Evolutionary conservation across 2,888 invertebrate genomes (phyloP).

Genomic region (Adineta ricciae): DNA sequence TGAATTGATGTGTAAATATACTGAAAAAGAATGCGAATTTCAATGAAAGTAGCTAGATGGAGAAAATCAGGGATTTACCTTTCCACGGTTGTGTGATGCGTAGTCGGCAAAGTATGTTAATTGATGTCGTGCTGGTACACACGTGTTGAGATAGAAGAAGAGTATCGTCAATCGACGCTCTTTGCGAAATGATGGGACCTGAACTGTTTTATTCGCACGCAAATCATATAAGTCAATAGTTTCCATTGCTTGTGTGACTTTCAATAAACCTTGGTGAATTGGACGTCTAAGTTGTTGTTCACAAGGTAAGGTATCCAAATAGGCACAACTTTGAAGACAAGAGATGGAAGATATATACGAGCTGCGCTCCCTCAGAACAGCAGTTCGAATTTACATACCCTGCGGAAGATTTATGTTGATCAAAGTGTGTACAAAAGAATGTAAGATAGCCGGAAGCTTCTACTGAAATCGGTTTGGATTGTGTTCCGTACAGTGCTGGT

Average conservation of each 20-base stretch:
- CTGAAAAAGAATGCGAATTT: not conserved
- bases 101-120: not conserved
- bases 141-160: not conserved
- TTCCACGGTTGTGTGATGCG: not conserved
- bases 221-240: not conserved
- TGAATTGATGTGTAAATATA: not conserved
- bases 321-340: not conserved
- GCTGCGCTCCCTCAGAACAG: too few relatives aligned
- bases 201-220: not conserved
- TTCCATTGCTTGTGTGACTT: not conserved
- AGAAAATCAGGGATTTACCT: not conserved
- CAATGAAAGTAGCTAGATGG: not conserved
- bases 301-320: not conserved
- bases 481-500: not conserved
- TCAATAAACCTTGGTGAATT: not conserved
- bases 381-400: not conserved
- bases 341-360: too few relatives aligned
- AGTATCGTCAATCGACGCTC: not conserved
- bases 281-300: not conserved
- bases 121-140: not conserved
- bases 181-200: not conserved
- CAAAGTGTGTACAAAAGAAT: not conserved
- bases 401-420: not conserved
- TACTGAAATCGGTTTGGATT: not conserved
- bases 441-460: not conserved